phyloP scores from a whole-genome alignment of 2,797 vertebrate species.

The Megaceryle alcyon region DNA sequence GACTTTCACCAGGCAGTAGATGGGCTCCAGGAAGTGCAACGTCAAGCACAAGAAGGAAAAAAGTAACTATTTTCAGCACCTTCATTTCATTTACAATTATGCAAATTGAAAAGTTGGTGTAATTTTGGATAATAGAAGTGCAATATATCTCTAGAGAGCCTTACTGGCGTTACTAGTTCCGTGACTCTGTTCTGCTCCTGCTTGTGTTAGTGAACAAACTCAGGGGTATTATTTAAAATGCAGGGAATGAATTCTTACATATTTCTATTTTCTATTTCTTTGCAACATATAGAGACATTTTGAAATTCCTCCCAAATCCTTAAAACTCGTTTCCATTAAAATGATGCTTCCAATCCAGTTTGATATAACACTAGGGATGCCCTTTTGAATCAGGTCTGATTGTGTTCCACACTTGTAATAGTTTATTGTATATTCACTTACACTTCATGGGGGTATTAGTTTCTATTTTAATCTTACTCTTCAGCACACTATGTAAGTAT shows the following conservation, averaged over 20 bases:
- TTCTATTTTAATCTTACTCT: background rate
- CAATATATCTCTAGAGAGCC: background rate
- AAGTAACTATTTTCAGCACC: slow-evolving; percentile 82
- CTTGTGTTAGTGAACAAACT: background rate
- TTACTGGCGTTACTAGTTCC: background rate
- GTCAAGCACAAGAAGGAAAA: slow-evolving; percentile 96
- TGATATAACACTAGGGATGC: background rate
- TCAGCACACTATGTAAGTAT: background rate
- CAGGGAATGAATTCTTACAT: background rate
- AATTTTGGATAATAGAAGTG: background rate
- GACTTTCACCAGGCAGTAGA: slow-evolving; percentile 98
- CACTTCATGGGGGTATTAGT: background rate
- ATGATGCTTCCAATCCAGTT: background rate
- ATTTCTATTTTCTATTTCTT: background rate
- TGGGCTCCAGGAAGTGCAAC: slow-evolving; percentile 94
- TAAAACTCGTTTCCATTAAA: background rate
- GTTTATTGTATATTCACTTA: background rate
- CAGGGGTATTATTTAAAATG: background rate
- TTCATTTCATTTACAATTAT: background rate
- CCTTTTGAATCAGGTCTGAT: background rate
- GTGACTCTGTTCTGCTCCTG: background rate
- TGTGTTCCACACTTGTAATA: background rate
- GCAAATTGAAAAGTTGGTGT: background rate
- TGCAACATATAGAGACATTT: background rate
- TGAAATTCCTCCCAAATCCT: background rate